Conservation (phyloP, 1,140 invertebrate species). For the Drusus annulatus region DNA sequence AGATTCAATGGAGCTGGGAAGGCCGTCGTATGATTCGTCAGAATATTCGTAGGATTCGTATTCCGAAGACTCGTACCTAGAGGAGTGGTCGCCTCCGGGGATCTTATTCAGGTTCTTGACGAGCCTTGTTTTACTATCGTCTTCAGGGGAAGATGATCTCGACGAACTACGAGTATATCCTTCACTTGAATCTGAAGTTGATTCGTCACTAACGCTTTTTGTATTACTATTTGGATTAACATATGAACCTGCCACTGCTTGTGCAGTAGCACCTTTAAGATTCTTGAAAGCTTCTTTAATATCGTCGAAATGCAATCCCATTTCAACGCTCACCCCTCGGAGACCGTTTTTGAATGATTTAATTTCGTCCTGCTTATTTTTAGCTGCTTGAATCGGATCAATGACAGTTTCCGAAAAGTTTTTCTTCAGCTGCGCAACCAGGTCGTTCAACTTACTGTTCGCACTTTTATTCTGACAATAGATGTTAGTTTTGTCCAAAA, state of each 20-base stretch:
- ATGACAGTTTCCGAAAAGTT: constrained; percentile 17
- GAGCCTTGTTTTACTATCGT: not conserved
- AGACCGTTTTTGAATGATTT: constrained; percentile 10
- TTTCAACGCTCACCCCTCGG: not conserved
- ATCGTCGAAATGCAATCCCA: not conserved
- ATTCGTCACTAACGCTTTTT: not conserved
- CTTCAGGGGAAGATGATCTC: not conserved
- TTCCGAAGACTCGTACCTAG: constrained; percentile 2
- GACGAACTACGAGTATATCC: not conserved
- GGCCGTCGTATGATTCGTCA: constrained; percentile 26
- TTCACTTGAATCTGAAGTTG: not conserved
- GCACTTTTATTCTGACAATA: constrained; percentile 42
- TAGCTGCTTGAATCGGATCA: not conserved
- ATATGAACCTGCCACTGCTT: not conserved
- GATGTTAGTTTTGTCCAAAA: constrained; percentile 49
- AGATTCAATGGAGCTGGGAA: constrained; percentile 44
- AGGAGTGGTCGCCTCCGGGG: not conserved
- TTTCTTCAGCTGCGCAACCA: constrained; percentile 41
- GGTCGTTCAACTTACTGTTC: constrained; percentile 41
- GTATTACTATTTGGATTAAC: not conserved
- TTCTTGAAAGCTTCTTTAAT: constrained; percentile 7
- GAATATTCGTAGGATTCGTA: constrained; percentile 11
- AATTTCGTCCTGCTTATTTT: not conserved
- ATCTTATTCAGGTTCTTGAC: not conserved
- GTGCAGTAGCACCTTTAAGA: constrained; percentile 1